These are phyloP conservation scores for Globodera rostochiensis DNA, from an alignment of 1,140 invertebrate genomes.

Conservation along the genomic window DNA sequence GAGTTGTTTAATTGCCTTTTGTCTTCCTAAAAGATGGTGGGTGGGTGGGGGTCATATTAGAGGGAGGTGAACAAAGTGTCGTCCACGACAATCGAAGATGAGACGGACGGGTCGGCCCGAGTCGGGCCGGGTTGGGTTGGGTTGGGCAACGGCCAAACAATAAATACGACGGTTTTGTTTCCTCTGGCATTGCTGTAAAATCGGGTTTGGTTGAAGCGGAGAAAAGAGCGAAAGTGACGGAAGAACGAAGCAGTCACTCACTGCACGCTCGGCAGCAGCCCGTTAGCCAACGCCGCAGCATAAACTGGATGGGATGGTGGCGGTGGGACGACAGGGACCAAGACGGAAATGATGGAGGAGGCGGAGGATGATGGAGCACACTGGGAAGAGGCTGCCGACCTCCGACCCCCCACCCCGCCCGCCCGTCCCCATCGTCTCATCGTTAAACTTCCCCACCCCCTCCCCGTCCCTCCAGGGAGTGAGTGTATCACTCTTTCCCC, in stretches of 20 bases:
- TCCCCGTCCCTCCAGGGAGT: too few relatives aligned
- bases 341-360: background rate
- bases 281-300: background rate
- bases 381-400: background rate
- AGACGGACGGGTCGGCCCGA: too few relatives aligned
- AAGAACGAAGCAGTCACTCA: background rate
- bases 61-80: too few relatives aligned
- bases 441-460: too few relatives aligned
- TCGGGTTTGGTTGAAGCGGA: background rate
- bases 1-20: conserved; percentile 1
- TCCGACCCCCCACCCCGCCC: background rate
- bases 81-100: too few relatives aligned
- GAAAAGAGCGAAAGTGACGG: background rate
- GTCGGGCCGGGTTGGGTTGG: too few relatives aligned
- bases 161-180: background rate
- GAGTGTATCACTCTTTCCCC: background rate
- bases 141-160: background rate
- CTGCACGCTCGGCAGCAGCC: background rate
- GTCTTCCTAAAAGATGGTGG: background rate
- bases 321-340: too few relatives aligned
- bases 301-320: too few relatives aligned
- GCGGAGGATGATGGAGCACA: background rate
- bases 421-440: too few relatives aligned
- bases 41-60: too few relatives aligned
- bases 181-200: background rate